Conservation (phyloP, 2,888 invertebrate species). For the Dastarcus helophoroides region DNA sequence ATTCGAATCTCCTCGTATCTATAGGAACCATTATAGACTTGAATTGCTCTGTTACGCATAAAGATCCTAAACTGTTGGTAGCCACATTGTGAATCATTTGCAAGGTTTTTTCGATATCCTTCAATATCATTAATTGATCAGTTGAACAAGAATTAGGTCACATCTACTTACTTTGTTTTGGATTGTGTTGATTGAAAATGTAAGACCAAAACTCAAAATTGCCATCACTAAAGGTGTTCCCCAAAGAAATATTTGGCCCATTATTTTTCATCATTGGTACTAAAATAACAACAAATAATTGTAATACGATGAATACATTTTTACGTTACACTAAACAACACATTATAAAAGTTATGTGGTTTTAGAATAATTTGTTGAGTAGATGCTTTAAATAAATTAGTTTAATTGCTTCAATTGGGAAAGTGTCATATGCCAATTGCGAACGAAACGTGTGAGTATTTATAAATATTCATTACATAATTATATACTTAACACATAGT, state of each 20-base stretch:
- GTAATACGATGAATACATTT: too few species aligned
- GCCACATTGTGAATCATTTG: slow-evolving; percentile 66
- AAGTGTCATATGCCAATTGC: too few species aligned
- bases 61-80: slow-evolving; percentile 55
- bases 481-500: too few species aligned
- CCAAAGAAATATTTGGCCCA: slow-evolving; percentile 33
- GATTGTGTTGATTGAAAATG: slow-evolving; percentile 25
- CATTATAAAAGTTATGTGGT: too few species aligned
- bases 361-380: too few species aligned
- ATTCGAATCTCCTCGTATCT: slow-evolving; percentile 60
- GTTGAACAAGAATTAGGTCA: background rate
- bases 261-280: slow-evolving; percentile 38
- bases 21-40: slow-evolving; percentile 57
- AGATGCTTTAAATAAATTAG: too few species aligned
- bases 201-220: too few species aligned
- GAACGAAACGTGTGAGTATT: too few species aligned
- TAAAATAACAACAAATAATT: slow-evolving; percentile 27
- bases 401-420: too few species aligned
- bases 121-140: slow-evolving; percentile 1
- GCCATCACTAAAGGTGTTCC: slow-evolving; percentile 24
- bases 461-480: too few species aligned
- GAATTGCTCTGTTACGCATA: slow-evolving; percentile 61
- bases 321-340: too few species aligned
- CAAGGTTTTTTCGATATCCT: slow-evolving; percentile 35
- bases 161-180: background rate